Evolutionary conservation across 1,140 invertebrate species (phyloP).

Genomic region (Solen grandis): DNA sequence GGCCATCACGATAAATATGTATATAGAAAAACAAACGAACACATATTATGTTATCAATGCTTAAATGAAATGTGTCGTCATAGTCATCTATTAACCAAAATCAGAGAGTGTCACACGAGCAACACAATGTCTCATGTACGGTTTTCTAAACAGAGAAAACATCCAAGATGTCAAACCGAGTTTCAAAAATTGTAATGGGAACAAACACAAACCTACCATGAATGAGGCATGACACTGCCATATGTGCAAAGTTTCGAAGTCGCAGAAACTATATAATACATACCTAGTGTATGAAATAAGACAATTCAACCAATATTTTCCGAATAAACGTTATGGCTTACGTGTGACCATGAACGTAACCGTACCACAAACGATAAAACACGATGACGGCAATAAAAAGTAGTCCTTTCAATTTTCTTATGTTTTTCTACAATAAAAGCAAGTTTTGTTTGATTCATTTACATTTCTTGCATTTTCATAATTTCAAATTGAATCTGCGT

Average conservation of each 20-base stretch:
- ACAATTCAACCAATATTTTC: neutral
- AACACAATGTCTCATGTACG: too few relatives aligned
- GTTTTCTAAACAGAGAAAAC: neutral
- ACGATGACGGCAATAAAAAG: too few relatives aligned
- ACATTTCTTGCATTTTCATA: too few relatives aligned
- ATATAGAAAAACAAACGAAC: neutral
- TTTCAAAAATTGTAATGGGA: neutral
- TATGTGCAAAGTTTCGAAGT: too few relatives aligned
- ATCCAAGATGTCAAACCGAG: neutral
- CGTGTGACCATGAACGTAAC: neutral
- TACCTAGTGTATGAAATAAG: neutral
- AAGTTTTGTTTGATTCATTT: too few relatives aligned
- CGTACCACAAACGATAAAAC: neutral
- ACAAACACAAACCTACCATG: neutral
- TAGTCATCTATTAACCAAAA: neutral
- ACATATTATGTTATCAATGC: neutral
- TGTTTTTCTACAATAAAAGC: too few relatives aligned
- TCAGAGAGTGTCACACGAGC: neutral
- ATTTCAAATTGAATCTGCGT: too few relatives aligned
- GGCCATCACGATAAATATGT: neutral
- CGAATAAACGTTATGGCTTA: neutral
- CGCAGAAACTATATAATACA: neutral
- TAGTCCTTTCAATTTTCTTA: too few relatives aligned
- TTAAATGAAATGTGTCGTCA: neutral
- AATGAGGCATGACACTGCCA: too few relatives aligned